Base-by-base conservation (phyloP, 2,113 vertebrate genomes). In the Labeo rohita region DNA sequence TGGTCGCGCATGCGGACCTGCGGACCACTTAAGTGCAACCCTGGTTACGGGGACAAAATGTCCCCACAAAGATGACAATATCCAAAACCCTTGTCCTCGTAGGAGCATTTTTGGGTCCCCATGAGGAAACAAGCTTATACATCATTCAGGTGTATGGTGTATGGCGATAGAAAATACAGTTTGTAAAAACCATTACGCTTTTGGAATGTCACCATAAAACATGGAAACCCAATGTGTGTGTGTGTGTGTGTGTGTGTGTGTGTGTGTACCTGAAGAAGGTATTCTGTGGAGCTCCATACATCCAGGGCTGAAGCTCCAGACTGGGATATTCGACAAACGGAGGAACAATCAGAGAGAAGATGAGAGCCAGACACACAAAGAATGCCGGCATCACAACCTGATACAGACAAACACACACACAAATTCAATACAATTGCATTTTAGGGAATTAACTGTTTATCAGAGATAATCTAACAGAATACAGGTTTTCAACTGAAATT, bases 271-370 rank as follows among this genome's bases (percentile, higher is more conserved):
- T 99, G 92, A 95, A 93, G 87, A 99, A 99, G 12, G 97, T 99
- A 84, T 96, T 98, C 88, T 99, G 98, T 34, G 97, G 95, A 0
- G 95, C 91, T 8, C 84, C 90, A 23, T 98, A 99, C 96, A 99
- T 99, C 98, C 98, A 99, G 0, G 97, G 98, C 59, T 99, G 97
- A 23, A 99, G 92, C 90, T 99, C 98, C 91, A 99, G 92, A 87
- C 91, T 97, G 15, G 98, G 98, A 87, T 98, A 99, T 84, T 98
- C 97, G 4, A 93, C 92, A 91, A 99, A 98, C 0, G 97, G 96
- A n/a, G 98, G 98, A 13, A 99, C 89, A 0, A 99, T 98, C 92
- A 99, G 92, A 56, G 98, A 98, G 95, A 99, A 99, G 93, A 99
- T 94, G 90, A 99, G 94, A 65, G 98, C 96, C 74, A 99, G 94